A percentile compares a stretch with the other conserved stretches of the same genome.
Conservation (phyloP, 2,113 vertebrate genomes). For the Deroptyus accipitrinus region DNA sequence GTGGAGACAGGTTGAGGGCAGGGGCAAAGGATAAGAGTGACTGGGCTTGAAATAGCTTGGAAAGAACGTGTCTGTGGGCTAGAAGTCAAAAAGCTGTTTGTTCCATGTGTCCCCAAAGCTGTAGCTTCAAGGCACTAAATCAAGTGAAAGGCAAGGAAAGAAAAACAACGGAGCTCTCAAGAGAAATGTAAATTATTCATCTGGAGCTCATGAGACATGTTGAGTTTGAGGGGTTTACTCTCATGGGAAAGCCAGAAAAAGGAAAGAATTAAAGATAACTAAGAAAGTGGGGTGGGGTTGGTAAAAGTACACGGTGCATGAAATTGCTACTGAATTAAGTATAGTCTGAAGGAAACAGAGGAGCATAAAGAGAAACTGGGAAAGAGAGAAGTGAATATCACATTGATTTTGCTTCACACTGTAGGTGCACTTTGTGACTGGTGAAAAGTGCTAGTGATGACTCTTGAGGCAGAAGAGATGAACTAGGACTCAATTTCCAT, state of each 20-base stretch:
- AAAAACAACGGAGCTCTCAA: constrained; percentile 1
- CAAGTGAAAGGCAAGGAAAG: neutral
- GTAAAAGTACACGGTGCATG: neutral
- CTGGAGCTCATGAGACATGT: neutral
- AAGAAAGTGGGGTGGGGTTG: neutral
- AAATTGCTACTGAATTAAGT: neutral
- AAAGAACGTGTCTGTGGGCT: constrained; percentile 20
- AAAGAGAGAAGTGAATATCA: neutral
- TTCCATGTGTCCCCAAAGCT: constrained; percentile 22
- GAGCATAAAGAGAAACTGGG: neutral
- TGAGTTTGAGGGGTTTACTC: neutral
- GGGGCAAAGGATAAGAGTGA: neutral
- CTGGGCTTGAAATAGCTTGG: constrained; percentile 37
- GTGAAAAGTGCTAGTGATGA: neutral
- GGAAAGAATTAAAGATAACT: neutral
- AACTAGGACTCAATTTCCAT: neutral
- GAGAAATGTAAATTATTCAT: constrained; percentile 36
- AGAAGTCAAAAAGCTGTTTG: constrained; percentile 21
- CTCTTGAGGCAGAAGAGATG: neutral
- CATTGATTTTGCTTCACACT: neutral
- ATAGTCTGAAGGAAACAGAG: neutral
- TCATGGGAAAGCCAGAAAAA: neutral
- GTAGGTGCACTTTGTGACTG: neutral
- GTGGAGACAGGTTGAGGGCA: constrained; percentile 10
- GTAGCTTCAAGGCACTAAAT: constrained; percentile 39